Evolutionary conservation across 2,797 vertebrate genomes (phyloP), one percentile per base, ranked within the genome.

Genomic region (Pristis pectinata): DNA sequence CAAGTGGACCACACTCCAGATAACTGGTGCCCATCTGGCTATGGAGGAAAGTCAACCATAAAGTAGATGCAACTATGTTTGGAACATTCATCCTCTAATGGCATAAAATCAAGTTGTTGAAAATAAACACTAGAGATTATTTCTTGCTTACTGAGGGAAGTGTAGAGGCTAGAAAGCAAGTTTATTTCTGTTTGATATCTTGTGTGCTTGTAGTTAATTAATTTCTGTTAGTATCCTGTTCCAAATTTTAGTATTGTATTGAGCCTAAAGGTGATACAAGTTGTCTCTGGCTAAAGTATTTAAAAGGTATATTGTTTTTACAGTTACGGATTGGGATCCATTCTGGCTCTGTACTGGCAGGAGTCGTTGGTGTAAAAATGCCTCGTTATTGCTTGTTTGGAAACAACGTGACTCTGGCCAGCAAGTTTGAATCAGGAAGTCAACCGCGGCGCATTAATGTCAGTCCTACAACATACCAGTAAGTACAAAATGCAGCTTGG

Each of bases 371-470:
- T 1, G 99, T 99, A 76, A 98, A 98, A 96, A 99, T 99, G 99
- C 99, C 99, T 0, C 97, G 99, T 59, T 99, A 99, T 87, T 99
- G 99, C 95, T 97, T 99, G 91, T 99, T 99, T 94, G 99, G 99
- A 95, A 99, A 99, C 97, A 99, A 99, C 0, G 99, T 99, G 96
- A 99, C 99, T 3, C 97, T 99, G 94, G 99, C 99, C 94, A 99
- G 99, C 98, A 99, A 99, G 96, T 99, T 99, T 6, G 99, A 99
- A 96, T 99, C 99, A 0, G 98, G 99, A 95, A 99, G 99, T 96
- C 98, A 99, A 95, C 99, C 99, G 0, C 98, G 99, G 53, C 98
- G 98, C 95, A 98, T 99, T 97, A 99, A 99, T 2, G 97, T 99
- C 95, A 99, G 99, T 96, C 99, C 99, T 13, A 99, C 98, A 61